Evolutionary conservation across 2,113 vertebrate genomes (phyloP).

Genomic region (Phrynosoma platyrhinos): DNA sequence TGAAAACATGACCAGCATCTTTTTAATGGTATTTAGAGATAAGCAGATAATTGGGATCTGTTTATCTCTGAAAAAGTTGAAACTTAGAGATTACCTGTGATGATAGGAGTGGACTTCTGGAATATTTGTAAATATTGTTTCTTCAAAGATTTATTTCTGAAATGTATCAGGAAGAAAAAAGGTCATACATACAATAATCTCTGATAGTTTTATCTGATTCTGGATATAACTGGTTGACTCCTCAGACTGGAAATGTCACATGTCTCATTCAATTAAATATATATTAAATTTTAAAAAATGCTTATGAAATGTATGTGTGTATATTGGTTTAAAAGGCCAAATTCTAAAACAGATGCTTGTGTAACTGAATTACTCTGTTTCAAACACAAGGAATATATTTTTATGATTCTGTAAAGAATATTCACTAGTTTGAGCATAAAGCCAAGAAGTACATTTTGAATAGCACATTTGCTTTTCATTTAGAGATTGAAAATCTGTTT

Average conservation of each 20-base stretch:
- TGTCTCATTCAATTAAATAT: background rate
- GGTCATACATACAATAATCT: too few species aligned
- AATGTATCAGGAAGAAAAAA: background rate
- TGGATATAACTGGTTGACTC: background rate
- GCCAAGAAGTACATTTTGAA: slow-evolving; percentile 72
- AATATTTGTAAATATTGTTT: too few species aligned
- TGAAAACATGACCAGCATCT: background rate
- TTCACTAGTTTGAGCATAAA: slow-evolving; percentile 68
- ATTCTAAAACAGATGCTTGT: slow-evolving; percentile 53
- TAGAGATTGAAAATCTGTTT: slow-evolving; percentile 38
- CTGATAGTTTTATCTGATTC: background rate
- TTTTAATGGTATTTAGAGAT: background rate
- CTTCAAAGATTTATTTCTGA: background rate
- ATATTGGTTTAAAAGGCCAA: background rate
- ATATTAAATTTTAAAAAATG: background rate
- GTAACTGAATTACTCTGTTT: slow-evolving; percentile 68
- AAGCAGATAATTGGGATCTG: background rate
- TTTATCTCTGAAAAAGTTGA: too few species aligned
- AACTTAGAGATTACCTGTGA: too few species aligned
- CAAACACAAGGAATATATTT: slow-evolving; percentile 75
- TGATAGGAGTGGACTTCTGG: too few species aligned
- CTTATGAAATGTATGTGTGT: slow-evolving; percentile 17
- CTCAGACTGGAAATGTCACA: background rate
- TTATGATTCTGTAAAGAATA: slow-evolving; percentile 75
- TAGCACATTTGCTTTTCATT: slow-evolving; percentile 71